Evolutionary conservation across 2,113 vertebrate species (phyloP), one percentile per base, ranked within the genome.

Genomic region (Gnathonemus echidnorhynchus): DNA sequence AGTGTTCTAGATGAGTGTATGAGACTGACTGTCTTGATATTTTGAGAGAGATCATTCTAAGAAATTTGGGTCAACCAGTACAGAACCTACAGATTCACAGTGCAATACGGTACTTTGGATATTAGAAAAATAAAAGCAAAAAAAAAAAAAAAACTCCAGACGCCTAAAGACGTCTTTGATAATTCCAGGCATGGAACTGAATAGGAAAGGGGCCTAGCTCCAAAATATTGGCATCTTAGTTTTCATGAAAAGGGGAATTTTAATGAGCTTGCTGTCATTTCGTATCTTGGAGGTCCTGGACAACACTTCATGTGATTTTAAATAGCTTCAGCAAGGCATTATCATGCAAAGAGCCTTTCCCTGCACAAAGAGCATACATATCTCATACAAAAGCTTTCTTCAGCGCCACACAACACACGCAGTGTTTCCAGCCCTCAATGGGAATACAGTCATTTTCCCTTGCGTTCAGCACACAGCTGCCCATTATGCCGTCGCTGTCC

Each of bases 321-420:
- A 94, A 92, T 92, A 94, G 94, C 93, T 94, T 92, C 94, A 95
- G 94, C 92, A 91, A 94, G 91, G 94, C 92, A 95, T 96, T 96
- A 92, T 96, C 91, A 96, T 96, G 95, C 95, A 96, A 96, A 91
- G 88, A 90, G 85, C 42, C 88, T 85, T 21, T 80, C 87, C 77
- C 50, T 42, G 74, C 92, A 95, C 95, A 94, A 94, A 93, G 92
- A 92, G 93, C 92, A 93, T 93, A 92, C 93, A 92, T 91, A 94
- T 94, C 95, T 95, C 4, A 0, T 77, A 94, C 91, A 94, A 93
- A 93, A 86, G 92, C 90, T 94, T 95, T 95, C 94, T 96, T 93
- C 70, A 92, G 21, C 90, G 94, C 93, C 92, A 91, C 91, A 94
- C 95, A 95, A 94, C 92, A 92, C 92, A 91, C 91, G 92, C 93